Percentiles rank a stretch among this genome's conserved stretches.
phyloP scores from a whole-genome alignment of 2,797 vertebrate genomes.

The Neosilurus hyrtlii region DNA sequence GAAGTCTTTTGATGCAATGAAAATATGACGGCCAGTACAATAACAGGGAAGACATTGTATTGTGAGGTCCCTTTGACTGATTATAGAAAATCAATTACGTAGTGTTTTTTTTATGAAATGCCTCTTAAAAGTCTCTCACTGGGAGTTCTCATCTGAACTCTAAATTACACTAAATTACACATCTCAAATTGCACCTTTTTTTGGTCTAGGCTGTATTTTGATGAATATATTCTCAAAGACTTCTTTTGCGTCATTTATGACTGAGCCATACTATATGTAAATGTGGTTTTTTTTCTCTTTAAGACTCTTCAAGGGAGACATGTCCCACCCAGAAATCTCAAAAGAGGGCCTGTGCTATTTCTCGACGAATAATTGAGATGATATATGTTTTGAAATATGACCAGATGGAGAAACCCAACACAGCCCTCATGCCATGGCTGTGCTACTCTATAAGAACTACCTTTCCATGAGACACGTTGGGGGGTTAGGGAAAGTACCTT shows the following conservation, averaged over 20 bases:
- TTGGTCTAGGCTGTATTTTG: background rate
- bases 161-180: background rate
- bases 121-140: no score
- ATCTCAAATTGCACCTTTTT: background rate
- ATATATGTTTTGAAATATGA: constrained; percentile 7
- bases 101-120: no score
- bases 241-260: constrained; percentile 20
- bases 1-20: no score
- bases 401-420: constrained; percentile 2
- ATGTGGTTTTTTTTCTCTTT: background rate
- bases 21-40: no score
- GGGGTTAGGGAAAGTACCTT: background rate
- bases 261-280: background rate
- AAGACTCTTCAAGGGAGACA: background rate
- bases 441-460: background rate
- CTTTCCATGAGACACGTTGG: background rate
- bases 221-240: background rate
- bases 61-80: no score
- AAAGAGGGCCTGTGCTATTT: background rate
- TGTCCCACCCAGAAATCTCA: background rate
- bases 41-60: no score
- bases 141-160: no score
- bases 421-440: background rate
- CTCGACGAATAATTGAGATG: constrained; percentile 8
- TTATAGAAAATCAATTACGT: no score